These are phyloP conservation scores for Sphyrna mokarran DNA, from an alignment of 2,113 vertebrate genomes.

Conservation along the genomic window DNA sequence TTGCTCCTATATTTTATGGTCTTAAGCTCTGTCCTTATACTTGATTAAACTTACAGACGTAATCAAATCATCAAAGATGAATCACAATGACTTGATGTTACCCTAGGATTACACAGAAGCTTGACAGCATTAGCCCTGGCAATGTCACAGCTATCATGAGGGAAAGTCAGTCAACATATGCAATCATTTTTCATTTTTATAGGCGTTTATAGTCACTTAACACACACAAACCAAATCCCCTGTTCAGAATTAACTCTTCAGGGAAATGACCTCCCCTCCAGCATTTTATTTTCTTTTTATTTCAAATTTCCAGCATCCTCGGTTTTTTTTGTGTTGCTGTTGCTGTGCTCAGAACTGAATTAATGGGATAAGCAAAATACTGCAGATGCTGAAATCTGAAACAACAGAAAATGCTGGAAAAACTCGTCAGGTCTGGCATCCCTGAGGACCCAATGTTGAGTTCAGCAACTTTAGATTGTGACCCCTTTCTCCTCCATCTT, in stretches of 20 bases:
- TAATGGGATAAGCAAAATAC: background rate
- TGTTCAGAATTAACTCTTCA: background rate
- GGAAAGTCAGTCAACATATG: background rate
- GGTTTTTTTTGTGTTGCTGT: background rate
- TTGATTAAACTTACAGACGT: background rate
- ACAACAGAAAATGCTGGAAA: no score
- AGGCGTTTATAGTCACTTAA: background rate
- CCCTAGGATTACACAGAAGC: background rate
- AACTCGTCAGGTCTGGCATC: no score
- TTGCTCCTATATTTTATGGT: no score
- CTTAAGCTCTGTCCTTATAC: background rate
- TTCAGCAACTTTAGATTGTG: no score
- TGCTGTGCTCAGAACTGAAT: background rate
- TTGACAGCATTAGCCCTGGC: background rate
- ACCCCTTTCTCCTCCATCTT: no score
- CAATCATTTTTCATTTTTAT: background rate
- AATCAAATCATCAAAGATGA: conserved; percentile 8
- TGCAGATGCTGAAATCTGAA: no score
- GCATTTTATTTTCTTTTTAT: background rate
- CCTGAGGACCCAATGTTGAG: no score
- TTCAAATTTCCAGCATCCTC: background rate
- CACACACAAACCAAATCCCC: background rate
- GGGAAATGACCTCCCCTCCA: background rate
- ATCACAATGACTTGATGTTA: background rate
- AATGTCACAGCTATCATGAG: background rate